Percentiles rank a stretch among this genome's conserved stretches.
Conservation (phyloP, 2,113 vertebrate species). For the Chloroceryle aenea region DNA sequence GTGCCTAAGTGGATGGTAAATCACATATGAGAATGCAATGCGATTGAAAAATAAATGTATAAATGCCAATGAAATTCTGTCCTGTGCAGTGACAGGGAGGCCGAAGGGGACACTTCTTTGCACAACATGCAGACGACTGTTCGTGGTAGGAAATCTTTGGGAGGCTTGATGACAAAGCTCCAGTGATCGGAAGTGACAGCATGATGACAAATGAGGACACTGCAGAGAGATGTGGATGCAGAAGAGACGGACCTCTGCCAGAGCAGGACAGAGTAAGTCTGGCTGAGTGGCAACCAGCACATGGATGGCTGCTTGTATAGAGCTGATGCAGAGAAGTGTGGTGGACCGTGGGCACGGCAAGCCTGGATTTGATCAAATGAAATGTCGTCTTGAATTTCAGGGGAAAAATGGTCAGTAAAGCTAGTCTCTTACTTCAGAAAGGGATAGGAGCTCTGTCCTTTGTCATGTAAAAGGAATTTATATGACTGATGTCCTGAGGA, state of each 20-base stretch:
- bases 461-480: not conserved
- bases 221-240: not conserved
- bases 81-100: not conserved
- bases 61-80: not conserved
- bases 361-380: not conserved
- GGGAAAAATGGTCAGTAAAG: not conserved
- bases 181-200: not conserved
- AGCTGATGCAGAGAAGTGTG: not conserved
- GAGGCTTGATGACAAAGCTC: not conserved
- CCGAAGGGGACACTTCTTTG: not conserved
- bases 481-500: rapidly evolving
- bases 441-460: not conserved
- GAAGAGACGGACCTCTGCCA: rapidly evolving
- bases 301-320: not conserved
- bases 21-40: not conserved
- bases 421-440: not conserved
- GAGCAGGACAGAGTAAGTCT: not conserved
- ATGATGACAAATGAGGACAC: not conserved
- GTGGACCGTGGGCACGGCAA: not conserved
- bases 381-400: not conserved
- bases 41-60: not conserved
- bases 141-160: not conserved
- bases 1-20: not conserved
- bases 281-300: not conserved
- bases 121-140: not conserved